phyloP scores from a whole-genome alignment of 2,113 vertebrate genomes.

The Oryctolagus cuniculus region mOryCun1.1 NC_091442.1:99051501-99052000 shows the following conservation, averaged over 20 bases:
- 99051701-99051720: slow-evolving; percentile 69
- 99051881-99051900: slow-evolving; percentile 23
- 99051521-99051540: slow-evolving; percentile 34
- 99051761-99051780: slow-evolving; percentile 78
- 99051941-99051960: neutral
- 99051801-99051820: slow-evolving; percentile 73
- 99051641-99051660: accelerated
- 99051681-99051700: slow-evolving; percentile 61
- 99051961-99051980: slow-evolving; percentile 56
- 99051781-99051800: slow-evolving; percentile 76
- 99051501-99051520: slow-evolving; percentile 45
- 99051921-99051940: slow-evolving; percentile 65
- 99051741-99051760: slow-evolving; percentile 76
- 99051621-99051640: neutral
- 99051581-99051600: slow-evolving; percentile 47
- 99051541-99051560: neutral
- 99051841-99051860: slow-evolving; percentile 68
- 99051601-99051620: slow-evolving; percentile 30
- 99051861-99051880: slow-evolving; percentile 74
- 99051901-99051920: slow-evolving; percentile 52
- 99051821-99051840: slow-evolving; percentile 52
- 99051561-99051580: neutral
- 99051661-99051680: neutral
- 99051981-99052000: slow-evolving; percentile 61
- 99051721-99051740: neutral